phyloP scores from a whole-genome alignment of 2,888 invertebrate species.

The Drosophila subsilvestris region DNA sequence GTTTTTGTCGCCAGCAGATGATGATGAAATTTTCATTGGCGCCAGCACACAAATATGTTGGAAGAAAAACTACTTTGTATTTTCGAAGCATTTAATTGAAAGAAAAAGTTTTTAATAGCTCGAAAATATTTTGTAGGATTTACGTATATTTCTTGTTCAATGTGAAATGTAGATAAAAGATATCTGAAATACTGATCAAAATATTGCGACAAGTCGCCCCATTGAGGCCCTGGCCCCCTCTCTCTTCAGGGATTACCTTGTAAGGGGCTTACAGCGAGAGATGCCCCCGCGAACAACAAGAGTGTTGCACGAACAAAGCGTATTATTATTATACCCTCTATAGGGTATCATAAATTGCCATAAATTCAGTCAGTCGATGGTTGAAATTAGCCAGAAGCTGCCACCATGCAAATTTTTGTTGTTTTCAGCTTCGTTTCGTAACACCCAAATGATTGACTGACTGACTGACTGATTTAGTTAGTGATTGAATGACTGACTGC shows the following conservation, averaged over 20 bases:
- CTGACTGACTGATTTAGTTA: constrained; percentile 45
- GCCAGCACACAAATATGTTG: constrained; percentile 37
- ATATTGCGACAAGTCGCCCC: constrained; percentile 68
- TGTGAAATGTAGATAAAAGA: constrained; percentile 29
- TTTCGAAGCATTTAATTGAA: constrained; percentile 58
- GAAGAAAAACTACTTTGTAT: constrained; percentile 49
- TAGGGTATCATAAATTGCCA: constrained; percentile 63
- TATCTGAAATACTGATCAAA: constrained; percentile 61
- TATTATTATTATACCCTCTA: constrained; percentile 11
- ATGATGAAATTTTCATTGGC: constrained; percentile 49
- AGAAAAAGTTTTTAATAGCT: constrained; percentile 62
- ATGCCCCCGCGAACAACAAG: constrained; percentile 2
- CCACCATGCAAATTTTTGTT: constrained; percentile 59
- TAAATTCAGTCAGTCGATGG: constrained; percentile 59
- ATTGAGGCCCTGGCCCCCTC: neutral
- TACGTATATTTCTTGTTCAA: constrained; percentile 40
- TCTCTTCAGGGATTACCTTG: constrained; percentile 37
- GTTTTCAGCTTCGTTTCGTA: constrained; percentile 55
- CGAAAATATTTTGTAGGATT: constrained; percentile 62
- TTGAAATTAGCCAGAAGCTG: constrained; percentile 56
- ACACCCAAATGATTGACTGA: constrained; percentile 58
- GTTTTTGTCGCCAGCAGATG: constrained; percentile 11
- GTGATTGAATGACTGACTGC: constrained; percentile 46
- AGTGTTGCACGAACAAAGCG: constrained; percentile 23
- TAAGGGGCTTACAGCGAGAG: constrained; percentile 61